Evolutionary conservation across 2,113 vertebrate genomes (phyloP), one percentile per base, ranked within the genome.

Genomic region (Cyphomyrus plagiostoma): DNA sequence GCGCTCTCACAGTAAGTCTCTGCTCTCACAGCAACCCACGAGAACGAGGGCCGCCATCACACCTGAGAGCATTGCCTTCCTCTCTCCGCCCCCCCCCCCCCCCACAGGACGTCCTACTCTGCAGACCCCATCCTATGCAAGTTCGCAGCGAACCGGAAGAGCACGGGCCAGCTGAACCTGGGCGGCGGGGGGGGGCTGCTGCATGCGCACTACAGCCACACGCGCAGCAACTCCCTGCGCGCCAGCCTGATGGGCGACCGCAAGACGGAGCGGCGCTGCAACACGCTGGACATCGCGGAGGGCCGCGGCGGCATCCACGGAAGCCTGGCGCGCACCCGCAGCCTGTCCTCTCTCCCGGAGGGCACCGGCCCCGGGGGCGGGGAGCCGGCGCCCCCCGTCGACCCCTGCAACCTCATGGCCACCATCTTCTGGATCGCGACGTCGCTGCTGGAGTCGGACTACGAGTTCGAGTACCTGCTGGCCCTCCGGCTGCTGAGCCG

Each of bases 351-450:
- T 2, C 95, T 99, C 5, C 92, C 97, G 90, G 97, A 98, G 95
- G 97, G 97, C 58, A 97, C 94, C 0, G 90, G 93, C 89, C 94
- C 96, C 13, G 96, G 97, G 86, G 95, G 95, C 19, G 90, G 90
- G 82, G 94, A 95, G 6, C 30, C 91, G 86, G 96, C 96, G 89
- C 96, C 97, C 48, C 95, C 98, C 86, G 97, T 97, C 92, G 98
- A 99, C 94, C 98, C 98, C 26, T 92, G 97, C 50, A 98, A 97
- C 92, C 94, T 99, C 95, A 96, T 99, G 97, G 98, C 98, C 91
- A 99, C 97, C 6, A 97, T 99, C 84, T 99, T 99, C 93, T 99
- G 98, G 98, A 99, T 99, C 83, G 98, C 98, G 10, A 93, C 97
- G 1, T 99, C 98, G 0, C 94, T 99, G 88, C 93, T 99, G 0